Conservation (phyloP, 2,888 invertebrate genomes). For the Troides helena region DNA sequence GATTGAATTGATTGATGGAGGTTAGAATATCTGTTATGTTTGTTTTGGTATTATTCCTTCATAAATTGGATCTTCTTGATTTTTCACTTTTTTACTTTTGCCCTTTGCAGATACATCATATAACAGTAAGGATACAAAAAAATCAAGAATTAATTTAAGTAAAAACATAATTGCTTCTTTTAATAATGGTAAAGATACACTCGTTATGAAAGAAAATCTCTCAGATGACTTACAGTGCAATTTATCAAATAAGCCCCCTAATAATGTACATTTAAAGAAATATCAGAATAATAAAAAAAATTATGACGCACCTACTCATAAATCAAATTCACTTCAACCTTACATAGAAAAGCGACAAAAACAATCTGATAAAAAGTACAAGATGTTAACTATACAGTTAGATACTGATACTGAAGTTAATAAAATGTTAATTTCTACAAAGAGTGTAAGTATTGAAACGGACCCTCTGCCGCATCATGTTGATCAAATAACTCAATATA, state of each 20-base stretch:
- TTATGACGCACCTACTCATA: slow-evolving; percentile 44
- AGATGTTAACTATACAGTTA: slow-evolving; percentile 30
- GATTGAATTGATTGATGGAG: not conserved
- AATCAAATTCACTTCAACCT: slow-evolving; percentile 53
- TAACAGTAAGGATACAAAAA: slow-evolving; percentile 40
- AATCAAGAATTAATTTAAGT: slow-evolving; percentile 48
- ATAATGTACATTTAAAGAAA: slow-evolving; percentile 33
- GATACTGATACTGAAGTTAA: slow-evolving; percentile 44
- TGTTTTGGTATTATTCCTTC: too few relatives aligned
- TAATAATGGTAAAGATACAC: slow-evolving; percentile 49
- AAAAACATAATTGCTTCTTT: slow-evolving; percentile 47
- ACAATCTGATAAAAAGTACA: slow-evolving; percentile 29
- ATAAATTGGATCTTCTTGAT: too few relatives aligned
- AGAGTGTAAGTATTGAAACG: slow-evolving; percentile 48
- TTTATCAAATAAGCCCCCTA: slow-evolving; percentile 38
- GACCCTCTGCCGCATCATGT: slow-evolving; percentile 42
- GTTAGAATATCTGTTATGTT: not conserved
- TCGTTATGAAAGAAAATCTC: slow-evolving; percentile 44
- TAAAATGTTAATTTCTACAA: slow-evolving; percentile 32
- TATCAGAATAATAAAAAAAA: slow-evolving; percentile 30
- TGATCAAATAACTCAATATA: slow-evolving; percentile 50
- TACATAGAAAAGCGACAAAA: slow-evolving; percentile 45
- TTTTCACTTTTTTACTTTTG: too few relatives aligned
- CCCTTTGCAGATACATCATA: slow-evolving; percentile 41
- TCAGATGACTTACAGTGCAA: slow-evolving; percentile 40